Conservation (phyloP, 2,113 vertebrate genomes). For the Amphilophus citrinellus region DNA sequence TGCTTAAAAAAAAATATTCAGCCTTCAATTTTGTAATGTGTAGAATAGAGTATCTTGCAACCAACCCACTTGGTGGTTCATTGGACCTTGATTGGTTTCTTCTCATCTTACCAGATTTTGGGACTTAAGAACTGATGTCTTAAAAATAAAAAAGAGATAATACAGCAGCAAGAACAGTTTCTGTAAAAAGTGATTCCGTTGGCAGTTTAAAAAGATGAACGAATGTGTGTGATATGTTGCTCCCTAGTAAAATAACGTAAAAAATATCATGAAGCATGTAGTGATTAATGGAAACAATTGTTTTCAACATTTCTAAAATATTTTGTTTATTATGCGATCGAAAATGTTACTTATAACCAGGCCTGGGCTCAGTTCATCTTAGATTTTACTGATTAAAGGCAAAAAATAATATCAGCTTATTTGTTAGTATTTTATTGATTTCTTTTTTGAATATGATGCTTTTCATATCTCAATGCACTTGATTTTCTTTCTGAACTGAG, state of each 20-base stretch:
- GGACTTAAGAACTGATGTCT: neutral
- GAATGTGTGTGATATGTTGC: neutral
- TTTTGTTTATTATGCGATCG: neutral
- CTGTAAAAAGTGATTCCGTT: neutral
- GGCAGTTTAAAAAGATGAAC: neutral
- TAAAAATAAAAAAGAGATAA: neutral
- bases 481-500: conserved; percentile 26
- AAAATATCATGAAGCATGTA: neutral
- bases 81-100: neutral
- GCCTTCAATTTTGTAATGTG: too few relatives aligned
- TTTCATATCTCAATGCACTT: neutral
- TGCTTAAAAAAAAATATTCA: too few relatives aligned
- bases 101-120: neutral
- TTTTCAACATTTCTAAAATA: neutral
- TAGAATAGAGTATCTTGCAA: too few relatives aligned
- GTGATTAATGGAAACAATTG: neutral
- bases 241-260: neutral
- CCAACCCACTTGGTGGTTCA: neutral
- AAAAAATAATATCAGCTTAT: neutral
- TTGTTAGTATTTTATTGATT: neutral
- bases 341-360: neutral
- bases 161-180: neutral
- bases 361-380: conserved; percentile 32
- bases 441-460: conserved; percentile 12
- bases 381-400: neutral